phyloP scores from a whole-genome alignment of 2,797 vertebrate species.

The Nyctibius grandis region DNA sequence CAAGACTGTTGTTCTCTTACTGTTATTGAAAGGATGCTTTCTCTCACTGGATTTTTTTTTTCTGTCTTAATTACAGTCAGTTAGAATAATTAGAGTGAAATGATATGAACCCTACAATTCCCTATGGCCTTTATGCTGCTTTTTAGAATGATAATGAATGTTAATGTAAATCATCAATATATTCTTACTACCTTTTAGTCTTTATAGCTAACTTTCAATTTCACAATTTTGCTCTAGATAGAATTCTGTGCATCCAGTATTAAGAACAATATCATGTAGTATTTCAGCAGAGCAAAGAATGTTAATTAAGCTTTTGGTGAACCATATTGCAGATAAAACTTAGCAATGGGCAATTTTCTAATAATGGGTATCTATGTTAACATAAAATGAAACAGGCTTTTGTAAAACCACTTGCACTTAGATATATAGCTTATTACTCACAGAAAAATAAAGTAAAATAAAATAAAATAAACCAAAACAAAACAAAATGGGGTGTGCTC shows the following conservation, averaged over 20 bases:
- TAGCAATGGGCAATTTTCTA: slow-evolving; percentile 17
- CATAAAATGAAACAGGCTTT: neutral
- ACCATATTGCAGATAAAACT: slow-evolving; percentile 45
- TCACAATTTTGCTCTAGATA: slow-evolving; percentile 46
- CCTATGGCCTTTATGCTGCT: slow-evolving; percentile 43
- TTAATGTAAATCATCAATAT: slow-evolving; percentile 67
- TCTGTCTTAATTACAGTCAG: slow-evolving; percentile 69
- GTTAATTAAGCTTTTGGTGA: slow-evolving; percentile 62
- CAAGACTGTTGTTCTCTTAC: neutral
- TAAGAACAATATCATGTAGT: neutral
- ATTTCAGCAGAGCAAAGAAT: slow-evolving; percentile 35
- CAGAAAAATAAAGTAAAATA: neutral
- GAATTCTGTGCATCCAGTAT: slow-evolving; percentile 7
- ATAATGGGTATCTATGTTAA: neutral
- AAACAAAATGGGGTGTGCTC: neutral
- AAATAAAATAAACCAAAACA: neutral
- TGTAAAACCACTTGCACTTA: neutral
- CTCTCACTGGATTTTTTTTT: slow-evolving; percentile 25
- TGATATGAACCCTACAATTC: slow-evolving; percentile 58
- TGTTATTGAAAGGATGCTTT: slow-evolving; percentile 52
- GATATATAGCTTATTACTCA: neutral
- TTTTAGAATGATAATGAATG: slow-evolving; percentile 65
- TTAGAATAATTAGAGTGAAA: slow-evolving; percentile 70
- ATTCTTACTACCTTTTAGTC: slow-evolving; percentile 32
- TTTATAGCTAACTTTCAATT: slow-evolving; percentile 33